Evolutionary conservation across 2,888 invertebrate genomes (phyloP).

Genomic region (Drosophila recens): DNA sequence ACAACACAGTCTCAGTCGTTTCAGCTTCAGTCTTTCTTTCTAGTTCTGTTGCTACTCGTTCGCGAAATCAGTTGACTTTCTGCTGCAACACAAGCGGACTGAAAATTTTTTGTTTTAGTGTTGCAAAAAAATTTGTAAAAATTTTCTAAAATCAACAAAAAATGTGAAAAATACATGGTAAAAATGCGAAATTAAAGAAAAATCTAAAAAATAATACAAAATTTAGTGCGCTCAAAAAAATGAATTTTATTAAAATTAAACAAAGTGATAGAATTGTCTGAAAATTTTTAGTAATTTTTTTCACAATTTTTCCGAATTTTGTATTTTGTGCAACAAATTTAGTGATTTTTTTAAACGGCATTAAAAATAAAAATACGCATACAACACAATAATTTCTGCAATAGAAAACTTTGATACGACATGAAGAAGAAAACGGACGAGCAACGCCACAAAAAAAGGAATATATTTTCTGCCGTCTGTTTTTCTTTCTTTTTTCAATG

Average conservation of each 20-base stretch:
- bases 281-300: constrained; percentile 69
- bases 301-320: constrained; percentile 71
- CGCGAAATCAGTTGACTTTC: constrained; percentile 84
- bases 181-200: constrained; percentile 79
- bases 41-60: constrained; percentile 84
- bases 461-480: constrained; percentile 83
- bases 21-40: constrained; percentile 81
- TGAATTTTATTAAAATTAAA: constrained; percentile 43
- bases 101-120: constrained; percentile 83
- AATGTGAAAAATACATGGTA: constrained; percentile 78
- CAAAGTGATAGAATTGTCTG: constrained; percentile 40
- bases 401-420: constrained; percentile 84
- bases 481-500: constrained; percentile 84
- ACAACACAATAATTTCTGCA: constrained; percentile 80
- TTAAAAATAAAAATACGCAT: constrained; percentile 68
- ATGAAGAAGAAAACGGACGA: constrained; percentile 83
- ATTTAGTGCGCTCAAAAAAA: constrained; percentile 61
- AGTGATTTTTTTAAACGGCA: constrained; percentile 61
- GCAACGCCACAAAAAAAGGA: constrained; percentile 80
- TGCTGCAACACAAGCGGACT: constrained; percentile 82
- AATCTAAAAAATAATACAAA: constrained; percentile 72
- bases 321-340: constrained; percentile 74
- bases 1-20: constrained; percentile 67
- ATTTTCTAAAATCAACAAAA: constrained; percentile 75
- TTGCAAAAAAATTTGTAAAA: constrained; percentile 81